Percentiles rank a stretch among this genome's conserved stretches.
Conservation (phyloP, 2,113 vertebrate species). For the Pelmatolapia mariae region DNA sequence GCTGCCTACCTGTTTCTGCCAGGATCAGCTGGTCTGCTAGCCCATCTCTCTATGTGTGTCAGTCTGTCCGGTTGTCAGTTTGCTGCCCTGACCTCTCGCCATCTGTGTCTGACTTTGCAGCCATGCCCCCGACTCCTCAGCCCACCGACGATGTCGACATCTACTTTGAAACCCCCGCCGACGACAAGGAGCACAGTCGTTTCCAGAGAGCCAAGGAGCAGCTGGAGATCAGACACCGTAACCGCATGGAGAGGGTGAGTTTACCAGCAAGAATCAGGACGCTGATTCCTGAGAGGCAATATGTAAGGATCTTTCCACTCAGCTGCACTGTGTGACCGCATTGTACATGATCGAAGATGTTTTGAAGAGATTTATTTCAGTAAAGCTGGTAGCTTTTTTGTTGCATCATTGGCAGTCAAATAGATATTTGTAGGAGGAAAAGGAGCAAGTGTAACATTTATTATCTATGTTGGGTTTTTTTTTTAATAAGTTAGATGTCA, state of each 20-base stretch:
- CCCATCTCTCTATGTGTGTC: not conserved
- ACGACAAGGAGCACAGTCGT: constrained; percentile 93
- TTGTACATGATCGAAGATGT: not conserved
- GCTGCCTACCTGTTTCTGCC: not conserved
- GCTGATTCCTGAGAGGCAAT: not conserved
- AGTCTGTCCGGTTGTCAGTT: not conserved
- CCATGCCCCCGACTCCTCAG: constrained; percentile 78
- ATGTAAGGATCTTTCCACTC: not conserved
- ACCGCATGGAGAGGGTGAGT: constrained; percentile 93
- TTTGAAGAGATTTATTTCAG: not conserved
- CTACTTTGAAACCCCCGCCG: constrained; percentile 94
- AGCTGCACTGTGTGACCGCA: not conserved
- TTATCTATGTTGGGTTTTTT: not conserved
- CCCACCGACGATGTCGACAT: constrained; percentile 94
- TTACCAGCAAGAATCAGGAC: not conserved
- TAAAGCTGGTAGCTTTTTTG: not conserved
- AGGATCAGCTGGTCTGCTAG: not conserved
- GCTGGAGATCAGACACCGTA: constrained; percentile 91
- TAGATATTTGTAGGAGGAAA: not conserved
- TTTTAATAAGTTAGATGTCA: accelerated
- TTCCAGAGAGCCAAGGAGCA: constrained; percentile 98
- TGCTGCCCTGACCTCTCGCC: not conserved
- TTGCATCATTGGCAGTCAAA: not conserved
- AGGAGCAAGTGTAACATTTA: not conserved
- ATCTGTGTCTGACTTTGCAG: constrained; percentile 25